phyloP scores from a whole-genome alignment of 2,113 vertebrate genomes.

The Sceloporus undulatus region DNA sequence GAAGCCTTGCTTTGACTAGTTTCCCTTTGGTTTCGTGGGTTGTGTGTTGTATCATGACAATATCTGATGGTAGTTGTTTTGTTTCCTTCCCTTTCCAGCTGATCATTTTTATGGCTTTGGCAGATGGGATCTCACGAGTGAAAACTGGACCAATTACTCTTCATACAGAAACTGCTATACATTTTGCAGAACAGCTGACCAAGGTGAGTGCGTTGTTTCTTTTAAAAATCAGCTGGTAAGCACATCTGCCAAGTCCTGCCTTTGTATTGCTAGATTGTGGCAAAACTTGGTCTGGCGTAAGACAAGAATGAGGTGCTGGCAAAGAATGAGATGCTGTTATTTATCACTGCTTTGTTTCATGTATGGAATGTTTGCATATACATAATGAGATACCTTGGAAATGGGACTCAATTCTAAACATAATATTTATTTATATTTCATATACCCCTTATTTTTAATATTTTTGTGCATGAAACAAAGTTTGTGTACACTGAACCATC shows the following conservation, averaged over 20 bases:
- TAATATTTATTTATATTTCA: not conserved
- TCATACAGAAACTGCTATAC: constrained; percentile 95
- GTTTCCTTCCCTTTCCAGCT: constrained; percentile 77
- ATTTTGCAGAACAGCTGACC: constrained; percentile 92
- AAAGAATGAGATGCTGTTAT: not conserved
- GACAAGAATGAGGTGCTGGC: not conserved
- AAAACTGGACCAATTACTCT: constrained; percentile 92
- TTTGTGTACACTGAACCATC: too few species aligned
- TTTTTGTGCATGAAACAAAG: too few species aligned
- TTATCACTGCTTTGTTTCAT: too few species aligned
- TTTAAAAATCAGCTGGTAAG: not conserved
- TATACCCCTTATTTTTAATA: too few species aligned
- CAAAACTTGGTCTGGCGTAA: not conserved
- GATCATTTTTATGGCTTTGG: constrained; percentile 97
- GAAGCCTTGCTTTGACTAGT: not conserved
- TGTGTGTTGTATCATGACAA: constrained; percentile 20
- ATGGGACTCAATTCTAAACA: not conserved
- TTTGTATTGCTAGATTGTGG: not conserved
- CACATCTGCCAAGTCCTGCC: not conserved
- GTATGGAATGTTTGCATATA: too few species aligned
- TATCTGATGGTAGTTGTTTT: not conserved
- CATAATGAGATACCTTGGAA: not conserved
- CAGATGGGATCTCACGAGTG: constrained; percentile 91
- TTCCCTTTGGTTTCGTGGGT: not conserved
- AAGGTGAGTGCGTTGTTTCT: constrained; percentile 78